Evolutionary conservation across 2,797 vertebrate species (phyloP).

Genomic region (Melopsittacus undulatus): DNA sequence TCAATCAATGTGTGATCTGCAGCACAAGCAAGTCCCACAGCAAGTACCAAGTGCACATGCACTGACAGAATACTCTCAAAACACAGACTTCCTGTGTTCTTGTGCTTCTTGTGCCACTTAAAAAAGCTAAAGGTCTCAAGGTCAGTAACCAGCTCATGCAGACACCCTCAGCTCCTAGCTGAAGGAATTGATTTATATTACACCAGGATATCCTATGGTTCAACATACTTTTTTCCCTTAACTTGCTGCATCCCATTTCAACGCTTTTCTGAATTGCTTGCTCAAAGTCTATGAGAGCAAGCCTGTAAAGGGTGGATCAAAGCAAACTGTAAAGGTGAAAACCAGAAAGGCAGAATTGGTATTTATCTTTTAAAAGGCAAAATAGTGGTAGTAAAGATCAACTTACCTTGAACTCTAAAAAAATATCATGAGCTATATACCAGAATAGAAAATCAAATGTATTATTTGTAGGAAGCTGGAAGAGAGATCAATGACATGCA

Average conservation of each 20-base stretch:
- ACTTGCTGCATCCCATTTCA: background rate
- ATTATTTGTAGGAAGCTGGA: background rate
- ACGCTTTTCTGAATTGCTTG: background rate
- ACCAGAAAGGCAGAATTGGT: background rate
- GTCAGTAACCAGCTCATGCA: background rate
- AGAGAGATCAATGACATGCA: background rate
- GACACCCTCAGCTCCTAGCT: background rate
- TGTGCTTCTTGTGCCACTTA: background rate
- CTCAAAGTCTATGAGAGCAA: background rate
- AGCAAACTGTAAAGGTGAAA: background rate
- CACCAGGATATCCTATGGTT: background rate
- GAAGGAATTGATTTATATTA: background rate
- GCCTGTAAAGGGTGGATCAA: background rate
- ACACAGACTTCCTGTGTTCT: background rate
- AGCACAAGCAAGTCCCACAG: constrained; percentile 45
- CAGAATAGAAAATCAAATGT: background rate
- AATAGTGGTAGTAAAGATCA: background rate
- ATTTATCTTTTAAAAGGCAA: constrained; percentile 17
- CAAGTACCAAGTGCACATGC: constrained; percentile 16
- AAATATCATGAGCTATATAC: background rate
- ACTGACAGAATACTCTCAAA: background rate
- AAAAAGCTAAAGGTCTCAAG: background rate
- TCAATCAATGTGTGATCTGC: constrained; percentile 42
- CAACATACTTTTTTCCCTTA: background rate
- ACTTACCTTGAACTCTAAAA: constrained; percentile 7